Base-by-base conservation (phyloP, 2,113 vertebrate genomes). In the Pterocles burchelli region DNA sequence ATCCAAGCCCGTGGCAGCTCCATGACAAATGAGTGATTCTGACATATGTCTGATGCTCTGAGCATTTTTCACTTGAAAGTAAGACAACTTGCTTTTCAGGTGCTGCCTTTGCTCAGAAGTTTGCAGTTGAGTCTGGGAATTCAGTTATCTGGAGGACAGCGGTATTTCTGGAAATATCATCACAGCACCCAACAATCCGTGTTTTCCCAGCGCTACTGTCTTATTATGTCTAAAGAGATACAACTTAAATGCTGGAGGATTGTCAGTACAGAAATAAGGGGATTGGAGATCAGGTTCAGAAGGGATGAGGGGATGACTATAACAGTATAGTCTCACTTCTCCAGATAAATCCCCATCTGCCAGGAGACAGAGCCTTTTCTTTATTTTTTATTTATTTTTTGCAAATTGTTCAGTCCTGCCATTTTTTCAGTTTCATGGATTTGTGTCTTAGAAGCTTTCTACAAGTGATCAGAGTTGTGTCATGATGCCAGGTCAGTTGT, bases 21-120 rank as follows among this genome's bases (percentile, higher is more conserved):
- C 67, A 28, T 86, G 95, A 96, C 93, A 96, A 96, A 97, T 84
- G 36, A 38, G 90, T 72, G 85, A 75, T 84, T 90, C 6, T 86
- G 92, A 87, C 93, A 91, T 75, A 45, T 72, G 93, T 81, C 86
- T 22, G 95, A 93, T 74, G 90, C 88, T 93, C 59, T 6, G 43
- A 88, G 71, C 12, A 10, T 88, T 96, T 93, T 83, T 61, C 90
- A 86, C 75, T 90, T 61, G 78, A 63, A 95, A 93, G 83, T 18
- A 43, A 81, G 89, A 55, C 1, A 4, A 43, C 38, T 84, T 38
- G 93, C 36, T 86, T 72, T 78, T 94, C 92, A 95, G 93, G 90
- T 90, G 93, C 95, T 91, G 88, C 81, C 61, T 89, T 38, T 78
- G 82, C 75, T 93, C 90, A 38, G 67, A 5, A 63, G 85, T 54